Conservation (phyloP, 1,140 invertebrate species). For the Phocides pigmalion region DNA sequence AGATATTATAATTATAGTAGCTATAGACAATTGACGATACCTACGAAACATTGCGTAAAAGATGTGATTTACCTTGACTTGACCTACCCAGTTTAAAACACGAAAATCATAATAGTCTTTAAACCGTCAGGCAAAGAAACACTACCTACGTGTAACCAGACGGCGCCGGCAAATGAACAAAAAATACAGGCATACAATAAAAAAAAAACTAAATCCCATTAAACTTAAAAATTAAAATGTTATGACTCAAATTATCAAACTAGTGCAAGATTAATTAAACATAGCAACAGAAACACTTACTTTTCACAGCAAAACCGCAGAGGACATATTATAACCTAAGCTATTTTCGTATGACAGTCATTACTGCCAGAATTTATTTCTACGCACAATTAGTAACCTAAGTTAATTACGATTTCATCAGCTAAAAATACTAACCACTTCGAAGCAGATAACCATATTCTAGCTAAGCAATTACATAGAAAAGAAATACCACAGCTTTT, state of each 20-base stretch:
- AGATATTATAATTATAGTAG: no score
- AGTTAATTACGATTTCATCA: neutral
- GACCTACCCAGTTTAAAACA: neutral
- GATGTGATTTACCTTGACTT: neutral
- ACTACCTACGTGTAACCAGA: neutral
- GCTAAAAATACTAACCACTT: neutral
- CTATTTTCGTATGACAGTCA: slow-evolving; percentile 46
- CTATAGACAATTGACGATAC: no score
- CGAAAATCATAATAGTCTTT: neutral
- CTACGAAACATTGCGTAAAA: neutral
- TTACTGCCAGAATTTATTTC: slow-evolving; percentile 10
- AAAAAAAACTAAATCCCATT: neutral
- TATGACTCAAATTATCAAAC: neutral
- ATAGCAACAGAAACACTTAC: slow-evolving; percentile 47
- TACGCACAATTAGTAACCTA: neutral
- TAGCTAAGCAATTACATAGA: neutral
- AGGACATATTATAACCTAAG: slow-evolving; percentile 70
- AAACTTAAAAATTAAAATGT: neutral
- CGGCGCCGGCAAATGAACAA: neutral
- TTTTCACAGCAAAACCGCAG: slow-evolving; percentile 55
- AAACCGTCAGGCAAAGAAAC: neutral
- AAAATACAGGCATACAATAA: neutral
- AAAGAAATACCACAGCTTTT: neutral
- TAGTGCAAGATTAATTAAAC: neutral
- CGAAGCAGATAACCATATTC: neutral